Conservation (phyloP, 2,113 vertebrate genomes). For the Pluvialis apricaria region DNA sequence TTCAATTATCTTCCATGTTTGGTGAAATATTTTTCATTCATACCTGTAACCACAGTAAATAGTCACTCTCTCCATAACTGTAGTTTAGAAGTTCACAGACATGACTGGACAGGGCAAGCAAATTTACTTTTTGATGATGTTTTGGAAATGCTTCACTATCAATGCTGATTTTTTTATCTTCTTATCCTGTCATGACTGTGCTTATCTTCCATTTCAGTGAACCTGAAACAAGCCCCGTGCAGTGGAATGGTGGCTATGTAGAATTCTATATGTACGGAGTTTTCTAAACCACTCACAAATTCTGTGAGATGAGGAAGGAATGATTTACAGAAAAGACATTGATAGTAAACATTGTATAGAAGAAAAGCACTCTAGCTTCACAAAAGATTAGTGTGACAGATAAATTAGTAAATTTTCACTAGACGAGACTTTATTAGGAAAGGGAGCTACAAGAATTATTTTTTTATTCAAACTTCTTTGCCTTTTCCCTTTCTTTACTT, state of each 20-base stretch:
- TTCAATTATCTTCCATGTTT: not conserved
- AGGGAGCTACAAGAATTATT: not conserved
- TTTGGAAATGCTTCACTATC: not conserved
- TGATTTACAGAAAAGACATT: not conserved
- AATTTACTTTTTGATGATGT: not conserved
- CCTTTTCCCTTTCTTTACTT: not conserved
- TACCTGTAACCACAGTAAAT: not conserved
- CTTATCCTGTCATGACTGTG: not conserved
- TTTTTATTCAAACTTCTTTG: fast-evolving
- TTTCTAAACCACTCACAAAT: not conserved
- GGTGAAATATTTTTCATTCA: not conserved
- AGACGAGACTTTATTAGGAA: not conserved
- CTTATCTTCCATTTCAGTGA: not conserved
- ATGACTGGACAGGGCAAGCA: not conserved
- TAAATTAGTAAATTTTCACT: not conserved
- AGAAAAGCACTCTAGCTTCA: not conserved
- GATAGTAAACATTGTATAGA: not conserved
- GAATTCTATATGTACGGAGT: not conserved
- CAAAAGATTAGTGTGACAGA: not conserved
- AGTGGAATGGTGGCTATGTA: not conserved
- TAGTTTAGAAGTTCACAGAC: not conserved
- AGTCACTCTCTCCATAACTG: not conserved
- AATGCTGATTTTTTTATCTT: not conserved
- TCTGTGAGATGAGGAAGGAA: not conserved
- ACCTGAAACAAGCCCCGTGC: not conserved